phyloP scores from a whole-genome alignment of 2,888 invertebrate genomes.

The Yponomeuta malinellus region DNA sequence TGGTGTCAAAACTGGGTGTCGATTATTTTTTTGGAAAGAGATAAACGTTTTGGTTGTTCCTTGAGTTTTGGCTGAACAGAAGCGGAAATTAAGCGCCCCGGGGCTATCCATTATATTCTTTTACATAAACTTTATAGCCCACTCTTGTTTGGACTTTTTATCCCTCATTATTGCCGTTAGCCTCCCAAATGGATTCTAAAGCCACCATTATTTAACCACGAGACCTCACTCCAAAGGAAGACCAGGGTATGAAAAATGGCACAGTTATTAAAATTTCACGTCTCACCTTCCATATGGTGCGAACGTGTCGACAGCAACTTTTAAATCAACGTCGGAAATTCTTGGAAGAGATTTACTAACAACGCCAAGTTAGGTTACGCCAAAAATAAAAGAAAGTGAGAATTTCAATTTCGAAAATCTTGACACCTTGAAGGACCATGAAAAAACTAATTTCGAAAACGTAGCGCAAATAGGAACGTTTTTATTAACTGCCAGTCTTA shows the following conservation, averaged over 20 bases:
- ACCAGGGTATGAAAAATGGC: background rate
- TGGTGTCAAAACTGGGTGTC: background rate
- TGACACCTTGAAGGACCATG: background rate
- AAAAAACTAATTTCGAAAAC: constrained; percentile 17
- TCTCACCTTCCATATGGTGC: constrained; percentile 3
- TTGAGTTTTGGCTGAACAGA: constrained; percentile 18
- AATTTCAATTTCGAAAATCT: constrained; percentile 3
- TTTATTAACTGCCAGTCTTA: constrained; percentile 63
- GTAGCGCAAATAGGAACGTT: constrained; percentile 39
- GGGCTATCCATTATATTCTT: constrained; percentile 47
- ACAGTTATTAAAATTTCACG: constrained; percentile 10
- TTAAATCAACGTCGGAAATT: constrained; percentile 21
- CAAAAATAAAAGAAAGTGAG: background rate
- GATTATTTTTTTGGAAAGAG: background rate
- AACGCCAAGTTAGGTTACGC: background rate
- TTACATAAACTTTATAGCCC: constrained; percentile 40
- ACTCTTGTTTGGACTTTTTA: constrained; percentile 20
- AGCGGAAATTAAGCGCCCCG: constrained; percentile 55
- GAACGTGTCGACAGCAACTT: constrained; percentile 16
- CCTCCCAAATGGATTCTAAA: background rate
- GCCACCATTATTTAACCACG: background rate
- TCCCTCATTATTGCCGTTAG: constrained; percentile 3
- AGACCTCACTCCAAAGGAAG: background rate
- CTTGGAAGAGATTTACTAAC: background rate
- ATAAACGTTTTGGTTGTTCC: background rate